These are phyloP conservation scores for Cerastis leucographa DNA, from an alignment of 2,888 invertebrate species.

Conservation along the genomic window DNA sequence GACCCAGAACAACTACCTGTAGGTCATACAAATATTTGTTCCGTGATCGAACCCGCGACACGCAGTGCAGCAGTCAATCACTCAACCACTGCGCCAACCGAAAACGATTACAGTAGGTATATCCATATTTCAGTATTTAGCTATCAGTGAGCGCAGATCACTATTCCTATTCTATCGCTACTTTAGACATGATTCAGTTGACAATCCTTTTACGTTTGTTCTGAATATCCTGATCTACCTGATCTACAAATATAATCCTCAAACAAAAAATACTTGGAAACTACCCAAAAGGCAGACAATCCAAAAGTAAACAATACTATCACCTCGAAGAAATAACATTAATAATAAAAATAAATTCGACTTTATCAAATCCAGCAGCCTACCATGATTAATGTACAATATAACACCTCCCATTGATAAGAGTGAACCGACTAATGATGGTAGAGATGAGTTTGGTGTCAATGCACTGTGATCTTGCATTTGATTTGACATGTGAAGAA, in stretches of 20 bases:
- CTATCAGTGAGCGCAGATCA: background rate
- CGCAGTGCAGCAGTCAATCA: too few species aligned
- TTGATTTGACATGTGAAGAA: constrained; percentile 17
- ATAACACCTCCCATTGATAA: constrained; percentile 70
- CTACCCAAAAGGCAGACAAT: constrained; percentile 3
- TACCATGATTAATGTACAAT: constrained; percentile 74
- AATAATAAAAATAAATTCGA: constrained; percentile 66
- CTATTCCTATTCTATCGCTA: too few species aligned
- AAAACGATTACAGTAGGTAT: background rate
- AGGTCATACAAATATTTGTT: too few species aligned
- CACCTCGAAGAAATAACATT: constrained; percentile 57
- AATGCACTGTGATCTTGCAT: constrained; percentile 48
- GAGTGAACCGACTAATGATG: constrained; percentile 57
- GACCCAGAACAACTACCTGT: too few species aligned
- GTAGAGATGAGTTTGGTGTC: constrained; percentile 49
- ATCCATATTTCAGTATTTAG: too few species aligned
- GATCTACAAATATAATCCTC: background rate
- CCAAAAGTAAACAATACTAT: constrained; percentile 65
- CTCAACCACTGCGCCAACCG: too few species aligned
- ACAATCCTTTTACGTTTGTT: background rate
- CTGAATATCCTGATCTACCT: background rate
- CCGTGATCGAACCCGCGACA: too few species aligned
- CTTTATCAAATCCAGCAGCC: constrained; percentile 48
- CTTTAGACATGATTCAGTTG: background rate
- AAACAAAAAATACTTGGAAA: background rate